Conservation (phyloP, 1,140 invertebrate species). For the Drosophila sulfurigaster region DNA sequence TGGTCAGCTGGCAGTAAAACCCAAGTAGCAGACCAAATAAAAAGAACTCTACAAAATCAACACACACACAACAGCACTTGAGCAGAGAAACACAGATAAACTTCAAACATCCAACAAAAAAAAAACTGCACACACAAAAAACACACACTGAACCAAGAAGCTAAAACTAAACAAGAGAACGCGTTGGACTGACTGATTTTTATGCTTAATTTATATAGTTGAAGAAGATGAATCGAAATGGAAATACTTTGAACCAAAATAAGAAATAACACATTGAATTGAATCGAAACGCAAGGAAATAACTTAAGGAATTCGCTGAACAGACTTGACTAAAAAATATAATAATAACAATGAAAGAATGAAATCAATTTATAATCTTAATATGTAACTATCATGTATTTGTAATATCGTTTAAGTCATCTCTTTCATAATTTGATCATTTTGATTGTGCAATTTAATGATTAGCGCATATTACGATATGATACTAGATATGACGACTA, state of each 20-base stretch:
- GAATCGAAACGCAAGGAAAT: slow-evolving; percentile 17
- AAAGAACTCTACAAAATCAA: slow-evolving; percentile 46
- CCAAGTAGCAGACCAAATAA: slow-evolving; percentile 37
- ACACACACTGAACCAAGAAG: slow-evolving; percentile 35
- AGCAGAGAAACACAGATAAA: neutral
- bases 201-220: slow-evolving; percentile 70
- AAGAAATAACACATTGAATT: slow-evolving; percentile 31
- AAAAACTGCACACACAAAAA: slow-evolving; percentile 18
- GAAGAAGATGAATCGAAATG: slow-evolving; percentile 10
- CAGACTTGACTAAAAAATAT: slow-evolving; percentile 54
- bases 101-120: slow-evolving; percentile 14
- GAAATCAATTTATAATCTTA: slow-evolving; percentile 26
- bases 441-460: slow-evolving; percentile 68
- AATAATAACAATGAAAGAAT: slow-evolving; percentile 8
- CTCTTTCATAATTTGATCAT: slow-evolving; percentile 35
- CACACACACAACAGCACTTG: neutral
- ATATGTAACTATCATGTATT: slow-evolving; percentile 37
- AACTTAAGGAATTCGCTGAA: slow-evolving; percentile 68
- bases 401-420: slow-evolving; percentile 61
- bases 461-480: slow-evolving; percentile 51
- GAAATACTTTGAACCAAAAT: slow-evolving; percentile 46
- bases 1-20: slow-evolving; percentile 22
- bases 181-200: slow-evolving; percentile 81
- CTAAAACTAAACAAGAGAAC: slow-evolving; percentile 45
- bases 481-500: slow-evolving; percentile 34